Percentiles rank a stretch among this genome's conserved stretches.
Evolutionary conservation across 2,797 vertebrate genomes (phyloP).

Genomic region (Poeciliopsis infans): DNA sequence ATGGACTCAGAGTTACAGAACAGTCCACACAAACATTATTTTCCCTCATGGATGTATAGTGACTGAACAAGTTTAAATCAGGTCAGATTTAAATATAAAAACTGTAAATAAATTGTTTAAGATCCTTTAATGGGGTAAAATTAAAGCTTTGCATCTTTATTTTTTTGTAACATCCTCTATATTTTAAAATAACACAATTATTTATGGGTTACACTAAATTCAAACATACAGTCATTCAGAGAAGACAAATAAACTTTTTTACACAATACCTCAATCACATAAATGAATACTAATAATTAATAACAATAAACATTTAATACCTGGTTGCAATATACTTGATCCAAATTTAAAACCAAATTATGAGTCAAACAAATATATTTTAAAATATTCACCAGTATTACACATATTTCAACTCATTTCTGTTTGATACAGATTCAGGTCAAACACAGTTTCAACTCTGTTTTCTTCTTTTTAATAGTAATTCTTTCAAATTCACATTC

Average conservation of each 20-base stretch:
- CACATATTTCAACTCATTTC: not conserved
- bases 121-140: not conserved
- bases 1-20: not conserved
- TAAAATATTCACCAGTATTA: not conserved
- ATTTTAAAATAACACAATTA: not conserved
- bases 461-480: constrained; percentile 1
- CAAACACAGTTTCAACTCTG: not conserved
- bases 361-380: not conserved
- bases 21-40: not conserved
- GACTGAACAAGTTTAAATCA: not conserved
- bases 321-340: not conserved
- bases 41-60: not conserved
- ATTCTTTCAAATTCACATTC: constrained; percentile 2
- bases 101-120: not conserved
- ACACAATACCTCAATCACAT: not conserved
- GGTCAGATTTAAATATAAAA: not conserved
- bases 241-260: not conserved
- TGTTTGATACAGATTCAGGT: not conserved
- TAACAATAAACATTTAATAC: not conserved
- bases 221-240: not conserved
- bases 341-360: not conserved
- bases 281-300: not conserved
- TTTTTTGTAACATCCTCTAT: not conserved
- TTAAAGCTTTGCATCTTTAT: not conserved
- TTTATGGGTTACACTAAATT: not conserved